These are phyloP conservation scores for Phoxinus dragarum DNA, from an alignment of 2,797 vertebrate species.

Conservation along the genomic window DNA sequence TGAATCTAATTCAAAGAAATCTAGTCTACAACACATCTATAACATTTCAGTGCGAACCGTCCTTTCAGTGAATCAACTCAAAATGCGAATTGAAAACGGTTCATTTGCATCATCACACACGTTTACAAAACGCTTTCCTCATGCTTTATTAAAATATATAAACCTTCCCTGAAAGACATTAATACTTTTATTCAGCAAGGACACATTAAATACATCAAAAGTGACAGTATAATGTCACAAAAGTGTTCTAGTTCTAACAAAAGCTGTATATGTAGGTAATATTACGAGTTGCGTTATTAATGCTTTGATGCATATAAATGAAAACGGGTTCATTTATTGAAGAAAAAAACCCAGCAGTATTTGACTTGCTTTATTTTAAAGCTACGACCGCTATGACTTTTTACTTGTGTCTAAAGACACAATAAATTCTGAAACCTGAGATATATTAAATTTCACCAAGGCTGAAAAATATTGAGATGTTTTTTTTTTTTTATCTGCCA, in stretches of 20 bases:
- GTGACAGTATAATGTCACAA: not conserved
- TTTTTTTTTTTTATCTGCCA: not conserved
- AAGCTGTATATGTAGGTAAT: not conserved
- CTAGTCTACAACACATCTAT: no score
- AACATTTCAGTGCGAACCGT: no score
- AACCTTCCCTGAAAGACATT: no score
- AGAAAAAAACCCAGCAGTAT: not conserved
- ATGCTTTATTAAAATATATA: not conserved
- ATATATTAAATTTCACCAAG: constrained; percentile 2
- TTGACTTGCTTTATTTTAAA: not conserved
- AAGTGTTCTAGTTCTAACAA: no score
- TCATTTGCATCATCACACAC: not conserved
- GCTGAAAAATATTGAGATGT: not conserved
- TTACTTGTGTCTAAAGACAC: not conserved
- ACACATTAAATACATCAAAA: not conserved
- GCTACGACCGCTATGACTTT: not conserved
- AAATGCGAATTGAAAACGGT: not conserved
- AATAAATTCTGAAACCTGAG: not conserved
- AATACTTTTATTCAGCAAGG: no score
- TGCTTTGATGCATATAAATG: not conserved
- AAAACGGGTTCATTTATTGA: not conserved
- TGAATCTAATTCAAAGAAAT: no score
- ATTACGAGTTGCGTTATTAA: not conserved
- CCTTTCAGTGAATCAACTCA: no score
- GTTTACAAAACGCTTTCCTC: not conserved